Percentiles rank a stretch among this genome's conserved stretches.
Evolutionary conservation across 2,113 vertebrate species (phyloP).

Genomic region (Pterocles orientalis): DNA sequence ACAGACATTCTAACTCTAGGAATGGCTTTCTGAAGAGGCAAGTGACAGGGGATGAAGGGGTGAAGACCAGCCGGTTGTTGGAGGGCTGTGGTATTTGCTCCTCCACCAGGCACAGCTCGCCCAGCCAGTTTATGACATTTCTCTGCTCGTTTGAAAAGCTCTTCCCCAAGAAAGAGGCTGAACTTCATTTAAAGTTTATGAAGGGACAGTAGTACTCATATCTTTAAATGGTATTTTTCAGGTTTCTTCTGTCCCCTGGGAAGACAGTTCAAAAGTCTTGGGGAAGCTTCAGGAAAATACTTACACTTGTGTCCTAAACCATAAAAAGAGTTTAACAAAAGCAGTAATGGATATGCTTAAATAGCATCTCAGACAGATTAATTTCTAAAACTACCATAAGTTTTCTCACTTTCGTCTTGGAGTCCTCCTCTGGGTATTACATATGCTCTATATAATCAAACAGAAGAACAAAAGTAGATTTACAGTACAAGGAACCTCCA

Average conservation of each 20-base stretch:
- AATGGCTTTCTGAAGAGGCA: background rate
- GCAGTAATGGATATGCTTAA: background rate
- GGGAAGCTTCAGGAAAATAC: background rate
- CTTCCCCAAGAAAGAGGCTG: background rate
- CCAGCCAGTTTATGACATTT: background rate
- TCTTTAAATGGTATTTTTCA: background rate
- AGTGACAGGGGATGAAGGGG: background rate
- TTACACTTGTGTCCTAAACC: background rate
- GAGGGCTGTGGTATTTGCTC: background rate
- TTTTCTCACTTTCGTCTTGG: background rate
- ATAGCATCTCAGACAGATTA: background rate
- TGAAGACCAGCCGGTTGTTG: background rate
- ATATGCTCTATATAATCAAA: background rate
- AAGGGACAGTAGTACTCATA: background rate
- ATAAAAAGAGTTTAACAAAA: background rate
- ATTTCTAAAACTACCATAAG: background rate
- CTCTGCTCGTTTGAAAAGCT: background rate
- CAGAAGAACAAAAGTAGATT: background rate
- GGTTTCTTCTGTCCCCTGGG: background rate
- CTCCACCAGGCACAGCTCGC: background rate
- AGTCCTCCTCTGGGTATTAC: background rate
- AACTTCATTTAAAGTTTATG: background rate
- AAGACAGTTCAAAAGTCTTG: background rate
- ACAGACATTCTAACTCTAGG: background rate
- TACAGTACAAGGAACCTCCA: background rate